Evolutionary conservation across 1,140 invertebrate genomes (phyloP), one percentile per base, ranked within the genome.

Genomic region (Goniozus legneri): DNA sequence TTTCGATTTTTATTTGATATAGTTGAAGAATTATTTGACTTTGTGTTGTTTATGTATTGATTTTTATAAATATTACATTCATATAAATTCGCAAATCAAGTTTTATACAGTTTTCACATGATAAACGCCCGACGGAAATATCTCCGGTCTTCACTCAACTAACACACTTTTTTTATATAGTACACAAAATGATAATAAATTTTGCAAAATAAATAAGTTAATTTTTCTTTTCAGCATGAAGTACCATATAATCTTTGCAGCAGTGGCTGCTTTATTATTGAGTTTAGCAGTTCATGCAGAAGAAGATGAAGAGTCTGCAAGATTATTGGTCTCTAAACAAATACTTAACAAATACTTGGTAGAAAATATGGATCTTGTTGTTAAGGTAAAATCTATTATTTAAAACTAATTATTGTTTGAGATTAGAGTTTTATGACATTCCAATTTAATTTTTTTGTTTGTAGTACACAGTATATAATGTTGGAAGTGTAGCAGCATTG

Each of bases 331-430:
- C 12, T 89, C 88, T 3, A 93, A 93, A 76, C 88, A 91, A 76
- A 86, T 98, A 62, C 79, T 98, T n/a, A 98, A 98, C 65, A 95
- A 91, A 78, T 98, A 97, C 71, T 78, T 98, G 40, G 95, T 99
- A n/a, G 95, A 99, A 80, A 88, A 90, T 66, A 93, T 94, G 85
- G 96, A 99, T 72, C 86, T 98, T 59, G 82, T 98, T 57, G 87
- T 98, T 31, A 92, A 96, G 76, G 89, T 80, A 69, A 60, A 16
- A 36, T 30, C 7, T 44, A 7, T 42, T 20, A 21, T 38, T 8
- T 16, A 40, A n/a, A n/a, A n/a, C n/a, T 37, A 22, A 27, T 54
- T 27, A 16, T 34, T 13, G 2, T 3, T 32, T 31, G 7, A 18
- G 22, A 34, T 13, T 37, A 48, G 24, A 20, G 8, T 37, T 24